Conservation (phyloP, 2,888 invertebrate genomes). For the Alsophila aescularia region DNA sequence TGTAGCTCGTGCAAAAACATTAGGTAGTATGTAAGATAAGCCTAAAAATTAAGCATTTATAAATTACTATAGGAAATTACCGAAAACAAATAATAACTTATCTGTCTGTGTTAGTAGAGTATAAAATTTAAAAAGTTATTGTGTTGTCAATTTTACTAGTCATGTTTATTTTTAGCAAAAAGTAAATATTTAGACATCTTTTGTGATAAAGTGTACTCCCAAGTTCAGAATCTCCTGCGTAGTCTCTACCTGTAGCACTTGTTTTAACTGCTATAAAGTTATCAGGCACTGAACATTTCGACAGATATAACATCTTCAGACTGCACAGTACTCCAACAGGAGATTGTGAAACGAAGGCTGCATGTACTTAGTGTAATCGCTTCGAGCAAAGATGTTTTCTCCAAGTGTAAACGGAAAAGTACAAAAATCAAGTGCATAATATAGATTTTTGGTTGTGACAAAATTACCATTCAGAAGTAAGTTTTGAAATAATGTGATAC, state of each 20-base stretch:
- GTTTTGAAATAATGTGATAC: too few relatives aligned
- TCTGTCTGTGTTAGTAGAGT: background rate
- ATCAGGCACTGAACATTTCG: too few relatives aligned
- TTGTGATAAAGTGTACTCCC: background rate
- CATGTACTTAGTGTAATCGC: background rate
- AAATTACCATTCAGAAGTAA: background rate
- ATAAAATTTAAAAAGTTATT: background rate
- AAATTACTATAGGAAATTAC: background rate
- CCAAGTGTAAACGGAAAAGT: background rate
- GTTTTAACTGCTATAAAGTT: too few relatives aligned
- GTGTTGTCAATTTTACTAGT: constrained; percentile 1
- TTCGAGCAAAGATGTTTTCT: too few relatives aligned
- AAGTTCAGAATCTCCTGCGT: background rate
- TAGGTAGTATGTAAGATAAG: background rate
- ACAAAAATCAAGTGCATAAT: background rate
- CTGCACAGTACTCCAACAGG: background rate
- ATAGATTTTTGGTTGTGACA: background rate
- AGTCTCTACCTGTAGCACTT: too few relatives aligned
- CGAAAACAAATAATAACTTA: background rate
- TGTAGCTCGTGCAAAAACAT: background rate
- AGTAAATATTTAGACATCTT: background rate
- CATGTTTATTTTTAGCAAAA: background rate
- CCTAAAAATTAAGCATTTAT: background rate
- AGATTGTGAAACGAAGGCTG: background rate
- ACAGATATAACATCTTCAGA: too few relatives aligned